Conservation (phyloP, 2,888 invertebrate genomes). For the Ormyrus thymus region DNA sequence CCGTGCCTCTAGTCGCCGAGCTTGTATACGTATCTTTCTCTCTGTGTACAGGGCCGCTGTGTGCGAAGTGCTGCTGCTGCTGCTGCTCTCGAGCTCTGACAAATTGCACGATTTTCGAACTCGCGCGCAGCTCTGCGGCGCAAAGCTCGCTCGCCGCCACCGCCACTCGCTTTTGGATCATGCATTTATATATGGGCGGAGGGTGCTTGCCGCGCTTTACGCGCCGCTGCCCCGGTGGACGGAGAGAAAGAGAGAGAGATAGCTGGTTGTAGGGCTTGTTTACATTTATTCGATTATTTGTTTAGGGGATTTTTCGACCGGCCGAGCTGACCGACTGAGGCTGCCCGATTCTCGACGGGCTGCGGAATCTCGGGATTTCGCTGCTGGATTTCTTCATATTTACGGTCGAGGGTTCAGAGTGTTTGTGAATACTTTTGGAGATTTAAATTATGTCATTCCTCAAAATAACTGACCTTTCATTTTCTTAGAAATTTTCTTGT, state of each 20-base stretch:
- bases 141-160: neutral
- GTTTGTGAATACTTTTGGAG: no score
- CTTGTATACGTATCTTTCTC: constrained; percentile 29
- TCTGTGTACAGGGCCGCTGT: neutral
- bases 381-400: no score
- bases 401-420: no score
- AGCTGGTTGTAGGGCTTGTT: constrained; percentile 42
- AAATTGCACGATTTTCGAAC: constrained; percentile 57
- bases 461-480: no score
- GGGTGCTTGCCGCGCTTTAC: neutral
- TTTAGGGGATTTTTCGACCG: neutral
- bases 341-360: no score
- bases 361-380: no score
- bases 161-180: no score
- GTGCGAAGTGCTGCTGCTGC: neutral
- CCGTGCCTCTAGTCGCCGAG: constrained; percentile 52
- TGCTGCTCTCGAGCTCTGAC: constrained; percentile 42
- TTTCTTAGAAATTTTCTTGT: no score
- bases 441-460: no score
- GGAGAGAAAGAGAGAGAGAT: no score
- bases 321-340: no score
- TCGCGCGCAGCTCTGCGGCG: constrained; percentile 1
- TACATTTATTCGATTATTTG: constrained; percentile 50
- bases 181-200: no score
- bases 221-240: neutral